Evolutionary conservation across 1,140 invertebrate genomes (phyloP), one percentile per base, ranked within the genome.

Genomic region (Papilio glaucus): DNA sequence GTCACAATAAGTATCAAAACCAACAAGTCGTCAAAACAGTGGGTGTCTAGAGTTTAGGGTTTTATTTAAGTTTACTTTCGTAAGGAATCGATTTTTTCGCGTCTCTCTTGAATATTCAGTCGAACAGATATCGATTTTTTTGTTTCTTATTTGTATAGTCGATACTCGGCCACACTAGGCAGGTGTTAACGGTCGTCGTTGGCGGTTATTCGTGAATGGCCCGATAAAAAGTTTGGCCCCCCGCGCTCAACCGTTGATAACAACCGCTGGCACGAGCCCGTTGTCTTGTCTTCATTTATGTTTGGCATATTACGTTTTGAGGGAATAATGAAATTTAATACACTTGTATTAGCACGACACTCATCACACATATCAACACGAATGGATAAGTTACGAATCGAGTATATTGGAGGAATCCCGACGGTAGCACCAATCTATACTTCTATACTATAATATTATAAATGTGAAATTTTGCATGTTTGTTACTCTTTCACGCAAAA

Each of bases 161-260:
- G 49, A 57, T 57, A 57, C 49, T 12, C 49, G 49, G 10, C 21
- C 10, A 12, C 26, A 29, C 0, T 67, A 78, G 79, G 84, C 87
- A 89, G 89, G 88, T 90, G 89, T 42, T 89, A 91, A 91, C 89
- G 89, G 89, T 86, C 77, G 69, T 74, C 45, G 42, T 42, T 81
- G 89, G 78, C 89, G 86, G 89, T 91, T 91, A 87, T 83, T 86
- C 83, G 78, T 87, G 83, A 88, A 86, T 86, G 84, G 76, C 77
- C 24, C 53, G 78, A 77, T 82, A 89, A 91, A 90, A 91, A 89
- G 87, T 76, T 77, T 77, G 81, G 82, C 12, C 26, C 57, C 38
- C 18, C 71, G 69, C 72, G 75, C 78, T 81, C 80, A 80, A 86
- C 85, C 79, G 82, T 78, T 86, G 76, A 75, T 78, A 81, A 75